A percentile compares a stretch with the other conserved stretches of the same genome.
Evolutionary conservation across 2,113 vertebrate genomes (phyloP).

Genomic region (Rafetus swinhoei): DNA sequence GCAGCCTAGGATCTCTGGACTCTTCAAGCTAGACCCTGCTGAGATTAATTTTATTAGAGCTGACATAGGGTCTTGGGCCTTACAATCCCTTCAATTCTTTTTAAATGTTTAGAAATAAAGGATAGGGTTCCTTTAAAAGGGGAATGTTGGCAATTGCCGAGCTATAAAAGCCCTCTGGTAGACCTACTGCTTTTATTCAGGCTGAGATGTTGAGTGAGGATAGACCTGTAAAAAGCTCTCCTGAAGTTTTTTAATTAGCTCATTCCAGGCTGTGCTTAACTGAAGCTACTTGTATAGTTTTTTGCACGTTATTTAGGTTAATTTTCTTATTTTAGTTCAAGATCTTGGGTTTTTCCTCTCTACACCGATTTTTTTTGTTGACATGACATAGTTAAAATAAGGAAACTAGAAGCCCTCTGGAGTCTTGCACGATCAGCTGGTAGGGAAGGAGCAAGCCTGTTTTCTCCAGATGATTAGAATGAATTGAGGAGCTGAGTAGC

Average conservation of each 20-base stretch:
- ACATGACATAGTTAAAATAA: neutral
- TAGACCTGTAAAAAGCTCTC: neutral
- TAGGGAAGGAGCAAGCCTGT: neutral
- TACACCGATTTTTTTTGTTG: neutral
- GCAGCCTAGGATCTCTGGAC: neutral
- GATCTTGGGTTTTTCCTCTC: neutral
- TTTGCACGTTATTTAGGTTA: neutral
- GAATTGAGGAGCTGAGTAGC: neutral
- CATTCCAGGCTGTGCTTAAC: conserved; percentile 64
- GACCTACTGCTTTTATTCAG: neutral
- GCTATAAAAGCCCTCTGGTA: neutral
- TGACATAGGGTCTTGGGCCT: neutral
- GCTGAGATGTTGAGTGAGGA: neutral
- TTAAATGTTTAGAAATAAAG: neutral
- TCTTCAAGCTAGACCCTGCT: neutral
- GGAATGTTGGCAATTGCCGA: neutral
- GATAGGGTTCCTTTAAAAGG: neutral
- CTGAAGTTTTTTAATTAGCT: conserved; percentile 12
- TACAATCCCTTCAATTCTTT: neutral
- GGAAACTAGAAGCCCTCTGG: neutral
- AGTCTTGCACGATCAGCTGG: neutral
- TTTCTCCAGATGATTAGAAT: neutral
- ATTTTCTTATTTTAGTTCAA: conserved; percentile 53
- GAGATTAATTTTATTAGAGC: neutral
- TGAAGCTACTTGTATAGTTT: conserved; percentile 1